Evolutionary conservation across 2,888 invertebrate genomes (phyloP), one percentile per base, ranked within the genome.

Genomic region (Nomada lathburiana): DNA sequence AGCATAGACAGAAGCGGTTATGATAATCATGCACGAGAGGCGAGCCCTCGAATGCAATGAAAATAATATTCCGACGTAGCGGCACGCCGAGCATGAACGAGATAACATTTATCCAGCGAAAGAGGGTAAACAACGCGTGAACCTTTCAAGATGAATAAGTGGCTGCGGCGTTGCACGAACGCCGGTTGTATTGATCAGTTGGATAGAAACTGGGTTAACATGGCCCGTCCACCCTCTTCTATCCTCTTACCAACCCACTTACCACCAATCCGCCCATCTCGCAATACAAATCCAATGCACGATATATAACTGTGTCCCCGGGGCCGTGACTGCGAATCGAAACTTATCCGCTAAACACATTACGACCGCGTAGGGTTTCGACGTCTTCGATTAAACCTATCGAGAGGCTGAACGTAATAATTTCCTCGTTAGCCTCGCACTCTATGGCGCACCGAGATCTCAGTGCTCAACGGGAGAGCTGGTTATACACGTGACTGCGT

Each of bases 181-280:
- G 86, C 83, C 86, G 85, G 83, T 89, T 86, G 86, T 90, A 90
- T 90, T 83, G 90, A 90, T 90, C 88, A 88, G 83, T 78, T 65
- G 86, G 85, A 88, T 85, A 87, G 87, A 89, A 90, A 90, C 89
- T 90, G 82, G 90, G 90, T 90, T 90, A 90, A 90, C 89, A 83
- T 85, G 83, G 81, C 84, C 87, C 88, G 81, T 86, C 80, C 86
- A 81, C 83, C 86, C 86, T 73, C 89, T 82, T 82, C 86, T 77
- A 82, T 77, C 86, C 84, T 82, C 84, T 82, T 76, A 69, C 85
- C 81, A 69, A 72, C 76, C 83, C 82, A 75, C 82, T 86, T 87
- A 87, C 84, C 82, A 72, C 77, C 85, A 75, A 89, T 82, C 82
- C 87, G 72, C 67, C 83, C 85, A 74, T 73, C 77, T 79, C 83